phyloP scores from a whole-genome alignment of 2,888 invertebrate genomes.

The Temnothorax ravouxi region DNA sequence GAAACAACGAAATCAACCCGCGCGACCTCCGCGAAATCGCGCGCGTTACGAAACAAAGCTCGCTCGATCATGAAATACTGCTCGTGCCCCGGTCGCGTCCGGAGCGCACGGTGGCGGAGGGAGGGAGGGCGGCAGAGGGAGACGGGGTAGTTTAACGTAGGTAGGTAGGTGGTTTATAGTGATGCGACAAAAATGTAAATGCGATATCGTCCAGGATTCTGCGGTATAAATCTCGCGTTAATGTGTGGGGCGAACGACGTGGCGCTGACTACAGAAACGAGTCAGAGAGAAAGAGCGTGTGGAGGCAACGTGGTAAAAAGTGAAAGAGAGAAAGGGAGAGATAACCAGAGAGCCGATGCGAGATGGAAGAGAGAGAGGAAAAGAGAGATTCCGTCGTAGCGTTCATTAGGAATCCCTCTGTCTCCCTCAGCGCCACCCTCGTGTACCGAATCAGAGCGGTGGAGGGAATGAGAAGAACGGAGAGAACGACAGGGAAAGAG shows the following conservation, averaged over 20 bases:
- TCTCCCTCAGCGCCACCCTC: constrained; percentile 73
- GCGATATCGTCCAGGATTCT: constrained; percentile 84
- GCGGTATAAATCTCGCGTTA: constrained; percentile 85
- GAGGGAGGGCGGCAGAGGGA: constrained; percentile 48
- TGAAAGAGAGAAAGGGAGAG: constrained; percentile 54
- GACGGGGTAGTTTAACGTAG: constrained; percentile 63
- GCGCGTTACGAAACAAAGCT: constrained; percentile 75
- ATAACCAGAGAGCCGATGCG: constrained; percentile 50
- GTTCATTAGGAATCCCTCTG: constrained; percentile 82
- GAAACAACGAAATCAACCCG: constrained; percentile 72
- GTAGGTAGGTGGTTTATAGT: constrained; percentile 83
- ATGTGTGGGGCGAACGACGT: constrained; percentile 82
- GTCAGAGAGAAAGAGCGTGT: constrained; percentile 61
- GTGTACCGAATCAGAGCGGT: constrained; percentile 72
- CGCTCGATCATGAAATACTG: constrained; percentile 81
- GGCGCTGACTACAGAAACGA: constrained; percentile 73
- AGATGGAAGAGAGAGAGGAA: constrained; percentile 52
- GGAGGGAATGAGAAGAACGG: constrained; percentile 54
- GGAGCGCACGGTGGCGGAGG: constrained; percentile 44
- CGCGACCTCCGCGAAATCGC: constrained; percentile 59
- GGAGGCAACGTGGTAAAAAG: constrained; percentile 49
- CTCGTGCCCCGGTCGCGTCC: constrained; percentile 61
- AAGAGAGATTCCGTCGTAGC: constrained; percentile 73
- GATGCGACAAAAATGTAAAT: constrained; percentile 86
- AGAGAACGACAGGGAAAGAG: constrained; percentile 57